These are phyloP conservation scores for Meandrina meandrites DNA, from an alignment of 92 coral and sea anemone species.

Conservation along the genomic window DNA sequence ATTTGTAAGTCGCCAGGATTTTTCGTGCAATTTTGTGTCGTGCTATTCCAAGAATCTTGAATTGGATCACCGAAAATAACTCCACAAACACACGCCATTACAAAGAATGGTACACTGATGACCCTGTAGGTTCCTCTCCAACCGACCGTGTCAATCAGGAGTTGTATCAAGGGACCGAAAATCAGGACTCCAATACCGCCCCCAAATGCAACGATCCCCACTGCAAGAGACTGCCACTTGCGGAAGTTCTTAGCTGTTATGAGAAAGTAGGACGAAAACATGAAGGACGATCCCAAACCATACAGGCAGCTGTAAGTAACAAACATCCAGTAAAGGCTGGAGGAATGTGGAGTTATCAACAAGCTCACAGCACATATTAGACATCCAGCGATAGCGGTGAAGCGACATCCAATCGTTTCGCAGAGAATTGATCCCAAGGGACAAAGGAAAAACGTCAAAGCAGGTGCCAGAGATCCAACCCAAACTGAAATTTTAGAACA, in stretches of 20 bases:
- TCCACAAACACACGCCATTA: neutral
- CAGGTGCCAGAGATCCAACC: conserved; percentile 58
- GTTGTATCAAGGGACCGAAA: conserved; percentile 42
- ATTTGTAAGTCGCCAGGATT: neutral
- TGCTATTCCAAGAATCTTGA: neutral
- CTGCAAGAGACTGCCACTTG: conserved; percentile 43
- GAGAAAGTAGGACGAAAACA: conserved; percentile 29
- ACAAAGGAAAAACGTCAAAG: conserved; percentile 37
- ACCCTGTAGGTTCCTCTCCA: conserved; percentile 41
- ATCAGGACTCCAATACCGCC: conserved; percentile 41
- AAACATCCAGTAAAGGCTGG: conserved; percentile 43
- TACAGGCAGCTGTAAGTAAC: conserved; percentile 46
- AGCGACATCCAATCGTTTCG: conserved; percentile 48
- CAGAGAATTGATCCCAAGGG: conserved; percentile 50
- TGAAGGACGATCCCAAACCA: conserved; percentile 49
- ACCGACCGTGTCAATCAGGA: conserved; percentile 23
- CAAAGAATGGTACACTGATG: neutral
- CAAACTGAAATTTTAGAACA: conserved; percentile 39
- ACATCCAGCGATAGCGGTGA: conserved; percentile 58
- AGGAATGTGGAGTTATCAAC: conserved; percentile 50
- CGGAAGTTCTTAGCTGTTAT: conserved; percentile 43
- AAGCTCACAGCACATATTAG: conserved; percentile 49
- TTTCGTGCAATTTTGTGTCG: neutral
- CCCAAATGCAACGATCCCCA: conserved; percentile 48
- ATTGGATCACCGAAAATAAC: neutral